Conservation (phyloP, 2,113 vertebrate species). For the Hemicordylus capensis region DNA sequence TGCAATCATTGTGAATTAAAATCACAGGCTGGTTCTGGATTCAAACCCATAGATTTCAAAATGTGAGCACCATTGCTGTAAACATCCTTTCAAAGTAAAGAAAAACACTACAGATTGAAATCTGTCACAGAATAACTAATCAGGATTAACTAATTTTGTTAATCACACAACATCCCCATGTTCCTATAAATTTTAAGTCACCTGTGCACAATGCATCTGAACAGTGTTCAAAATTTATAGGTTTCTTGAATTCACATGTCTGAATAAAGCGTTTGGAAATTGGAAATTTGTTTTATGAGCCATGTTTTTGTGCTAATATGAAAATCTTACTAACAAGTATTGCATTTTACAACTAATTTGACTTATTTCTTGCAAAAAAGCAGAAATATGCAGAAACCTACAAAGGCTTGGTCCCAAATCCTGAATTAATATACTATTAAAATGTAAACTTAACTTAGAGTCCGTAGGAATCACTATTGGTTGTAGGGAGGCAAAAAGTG, state of each 20-base stretch:
- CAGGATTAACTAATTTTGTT: not conserved
- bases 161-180: no score
- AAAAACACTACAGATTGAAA: no score
- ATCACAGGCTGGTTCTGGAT: not conserved
- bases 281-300: not conserved
- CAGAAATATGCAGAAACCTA: not conserved
- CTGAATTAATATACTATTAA: not conserved
- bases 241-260: not conserved
- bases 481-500: not conserved
- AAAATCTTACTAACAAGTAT: not conserved
- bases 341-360: not conserved
- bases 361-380: not conserved
- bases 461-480: no score
- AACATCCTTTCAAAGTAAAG: not conserved
- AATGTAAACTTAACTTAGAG: not conserved
- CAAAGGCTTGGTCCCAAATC: not conserved
- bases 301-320: not conserved
- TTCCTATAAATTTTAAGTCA: not conserved
- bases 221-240: not conserved
- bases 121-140: not conserved
- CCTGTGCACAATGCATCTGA: not conserved
- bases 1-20: not conserved
- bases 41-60: not conserved
- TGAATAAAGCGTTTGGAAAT: not conserved
- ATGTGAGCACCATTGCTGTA: not conserved